Evolutionary conservation across 2,888 invertebrate species (phyloP).

Genomic region (Drepanosiphum platanoidis): DNA sequence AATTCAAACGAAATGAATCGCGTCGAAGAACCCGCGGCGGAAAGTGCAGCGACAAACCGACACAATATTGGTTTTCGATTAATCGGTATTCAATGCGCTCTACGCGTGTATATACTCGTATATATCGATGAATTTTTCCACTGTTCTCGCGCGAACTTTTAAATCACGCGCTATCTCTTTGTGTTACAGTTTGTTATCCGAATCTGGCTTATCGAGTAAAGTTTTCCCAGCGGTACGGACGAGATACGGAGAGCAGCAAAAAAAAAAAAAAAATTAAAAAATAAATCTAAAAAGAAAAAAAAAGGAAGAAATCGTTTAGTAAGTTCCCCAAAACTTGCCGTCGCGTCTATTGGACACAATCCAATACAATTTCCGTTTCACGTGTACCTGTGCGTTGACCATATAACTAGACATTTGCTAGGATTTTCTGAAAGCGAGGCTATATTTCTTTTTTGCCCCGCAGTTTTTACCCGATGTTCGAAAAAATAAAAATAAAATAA

Average conservation of each 20-base stretch:
- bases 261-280: constrained; percentile 21
- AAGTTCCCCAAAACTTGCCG: constrained; percentile 44
- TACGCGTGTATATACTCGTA: too few relatives aligned
- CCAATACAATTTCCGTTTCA: constrained; percentile 59
- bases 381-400: constrained; percentile 56
- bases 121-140: constrained; percentile 8
- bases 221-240: constrained; percentile 46
- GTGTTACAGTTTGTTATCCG: constrained; percentile 53
- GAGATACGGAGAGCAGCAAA: too few relatives aligned
- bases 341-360: constrained; percentile 50
- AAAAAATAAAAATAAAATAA: too few relatives aligned
- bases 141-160: constrained; percentile 21
- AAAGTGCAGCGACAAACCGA: background rate
- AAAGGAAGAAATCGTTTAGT: constrained; percentile 55
- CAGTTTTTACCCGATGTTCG: background rate
- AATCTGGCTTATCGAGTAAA: constrained; percentile 51
- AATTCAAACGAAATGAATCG: too few relatives aligned
- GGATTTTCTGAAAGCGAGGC: constrained; percentile 41
- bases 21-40: background rate
- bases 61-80: constrained; percentile 39
- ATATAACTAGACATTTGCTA: constrained; percentile 29
- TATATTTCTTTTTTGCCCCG: constrained; percentile 32
- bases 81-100: constrained; percentile 23
- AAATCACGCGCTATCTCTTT: constrained; percentile 34
- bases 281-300: constrained; percentile 19